These are phyloP conservation scores for Protomyctophum bolini DNA, from an alignment of 2,113 vertebrate genomes.

Conservation along the genomic window DNA sequence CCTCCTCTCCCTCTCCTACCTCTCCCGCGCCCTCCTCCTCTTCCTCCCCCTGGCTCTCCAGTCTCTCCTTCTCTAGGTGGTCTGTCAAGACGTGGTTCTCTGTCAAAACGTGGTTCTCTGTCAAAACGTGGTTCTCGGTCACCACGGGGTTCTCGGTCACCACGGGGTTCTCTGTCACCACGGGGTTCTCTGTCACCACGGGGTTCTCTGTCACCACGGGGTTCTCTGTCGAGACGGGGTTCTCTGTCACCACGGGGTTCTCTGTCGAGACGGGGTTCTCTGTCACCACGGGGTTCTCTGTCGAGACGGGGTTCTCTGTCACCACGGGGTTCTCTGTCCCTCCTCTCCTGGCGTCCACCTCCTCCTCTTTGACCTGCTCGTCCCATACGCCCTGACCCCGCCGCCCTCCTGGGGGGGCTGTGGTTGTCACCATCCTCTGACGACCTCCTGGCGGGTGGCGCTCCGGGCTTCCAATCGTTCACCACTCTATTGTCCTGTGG, in stretches of 20 bases:
- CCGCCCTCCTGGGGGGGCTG: slow-evolving; percentile 60
- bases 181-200: background rate
- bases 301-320: slow-evolving; percentile 12
- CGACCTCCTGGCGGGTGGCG: slow-evolving; percentile 45
- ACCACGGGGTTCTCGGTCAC: too few species aligned
- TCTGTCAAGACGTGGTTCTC: slow-evolving; percentile 13
- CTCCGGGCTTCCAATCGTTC: slow-evolving; percentile 74
- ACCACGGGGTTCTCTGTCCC: slow-evolving; percentile 23
- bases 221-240: background rate
- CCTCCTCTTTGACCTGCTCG: slow-evolving; percentile 65
- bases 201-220: background rate
- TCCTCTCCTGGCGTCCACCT: slow-evolving; percentile 38
- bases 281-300: too few species aligned
- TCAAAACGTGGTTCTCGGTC: slow-evolving; percentile 17
- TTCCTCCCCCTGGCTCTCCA: slow-evolving; percentile 47
- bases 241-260: background rate
- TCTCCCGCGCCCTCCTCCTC: slow-evolving; percentile 34
- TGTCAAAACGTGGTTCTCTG: slow-evolving; percentile 20
- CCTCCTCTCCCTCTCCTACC: slow-evolving; percentile 20
- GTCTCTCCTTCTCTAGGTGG: slow-evolving; percentile 48
- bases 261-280: too few species aligned
- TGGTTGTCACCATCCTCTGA: slow-evolving; percentile 62
- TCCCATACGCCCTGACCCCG: slow-evolving; percentile 58
- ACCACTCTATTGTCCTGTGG: slow-evolving; percentile 82
- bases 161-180: slow-evolving; percentile 2